phyloP scores from a whole-genome alignment of 1,140 invertebrate genomes.

The Chionoecetes opilio region DNA sequence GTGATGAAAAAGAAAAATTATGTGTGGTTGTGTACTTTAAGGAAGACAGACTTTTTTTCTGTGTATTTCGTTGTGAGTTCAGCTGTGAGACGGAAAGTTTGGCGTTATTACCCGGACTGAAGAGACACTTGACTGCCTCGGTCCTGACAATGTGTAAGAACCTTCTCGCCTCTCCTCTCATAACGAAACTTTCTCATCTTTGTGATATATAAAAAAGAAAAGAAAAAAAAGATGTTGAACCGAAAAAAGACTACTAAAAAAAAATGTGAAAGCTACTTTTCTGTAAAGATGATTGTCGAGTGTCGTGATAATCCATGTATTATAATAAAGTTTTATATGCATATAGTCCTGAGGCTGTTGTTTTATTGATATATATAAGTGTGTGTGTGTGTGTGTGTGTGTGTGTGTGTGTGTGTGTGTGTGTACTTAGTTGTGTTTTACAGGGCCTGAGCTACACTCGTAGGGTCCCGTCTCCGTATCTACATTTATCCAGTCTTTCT shows the following conservation, averaged over 20 bases:
- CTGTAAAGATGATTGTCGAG: not conserved
- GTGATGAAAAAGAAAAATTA: not conserved
- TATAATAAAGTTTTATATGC: conserved; percentile 32
- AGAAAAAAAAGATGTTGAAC: not conserved
- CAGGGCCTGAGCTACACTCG: too few species aligned
- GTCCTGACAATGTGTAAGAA: not conserved
- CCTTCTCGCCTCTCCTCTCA: too few species aligned
- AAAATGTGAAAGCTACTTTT: not conserved
- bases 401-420: conserved; percentile 5
- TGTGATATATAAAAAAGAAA: not conserved
- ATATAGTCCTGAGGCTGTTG: not conserved
- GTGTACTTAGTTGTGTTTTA: too few species aligned
- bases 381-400: conserved; percentile 14
- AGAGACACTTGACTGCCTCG: not conserved
- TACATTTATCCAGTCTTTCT: too few species aligned
- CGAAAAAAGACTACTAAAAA: not conserved
- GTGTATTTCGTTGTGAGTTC: too few species aligned
- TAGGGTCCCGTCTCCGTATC: too few species aligned
- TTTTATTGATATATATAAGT: not conserved
- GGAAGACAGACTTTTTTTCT: not conserved
- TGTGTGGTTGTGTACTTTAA: not conserved
- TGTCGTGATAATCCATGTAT: not conserved
- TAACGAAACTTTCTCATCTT: conserved; percentile 21
- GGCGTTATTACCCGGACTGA: too few species aligned
- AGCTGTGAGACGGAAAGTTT: too few species aligned